These are phyloP conservation scores for Naso thynnoides DNA, from an alignment of 2,797 vertebrate genomes.

Conservation along the genomic window DNA sequence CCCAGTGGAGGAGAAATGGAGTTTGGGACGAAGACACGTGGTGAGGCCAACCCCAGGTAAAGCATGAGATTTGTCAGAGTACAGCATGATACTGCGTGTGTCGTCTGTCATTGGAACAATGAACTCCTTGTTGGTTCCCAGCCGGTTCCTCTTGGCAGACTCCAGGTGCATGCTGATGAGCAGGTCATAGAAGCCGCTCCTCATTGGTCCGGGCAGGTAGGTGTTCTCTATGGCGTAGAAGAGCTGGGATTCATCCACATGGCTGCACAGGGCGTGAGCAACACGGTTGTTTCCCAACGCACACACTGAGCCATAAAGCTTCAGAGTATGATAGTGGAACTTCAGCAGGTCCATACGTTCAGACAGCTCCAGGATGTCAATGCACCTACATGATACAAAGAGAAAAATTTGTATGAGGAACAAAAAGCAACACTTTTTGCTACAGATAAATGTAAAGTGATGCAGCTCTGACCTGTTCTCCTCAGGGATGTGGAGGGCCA, in stretches of 20 bases:
- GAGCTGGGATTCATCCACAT: conserved; percentile 94
- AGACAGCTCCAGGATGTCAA: conserved; percentile 95
- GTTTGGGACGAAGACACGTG: conserved; percentile 91
- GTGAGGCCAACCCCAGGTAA: conserved; percentile 92
- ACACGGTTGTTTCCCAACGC: conserved; percentile 97
- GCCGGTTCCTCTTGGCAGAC: conserved; percentile 91
- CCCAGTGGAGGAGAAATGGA: conserved; percentile 90
- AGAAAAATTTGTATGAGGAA: neutral
- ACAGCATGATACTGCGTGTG: conserved; percentile 90
- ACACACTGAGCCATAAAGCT: conserved; percentile 93
- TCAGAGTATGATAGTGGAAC: conserved; percentile 94
- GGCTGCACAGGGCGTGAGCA: conserved; percentile 94
- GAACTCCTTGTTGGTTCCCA: conserved; percentile 95
- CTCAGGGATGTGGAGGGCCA: conserved; percentile 95
- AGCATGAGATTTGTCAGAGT: conserved; percentile 85
- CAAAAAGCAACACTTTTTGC: neutral
- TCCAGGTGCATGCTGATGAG: conserved; percentile 97
- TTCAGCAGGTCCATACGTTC: conserved; percentile 90
- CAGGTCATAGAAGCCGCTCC: conserved; percentile 94
- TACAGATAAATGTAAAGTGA: conserved; percentile 1
- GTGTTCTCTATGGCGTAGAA: conserved; percentile 93
- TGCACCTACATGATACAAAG: conserved; percentile 83
- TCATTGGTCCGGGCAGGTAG: conserved; percentile 91
- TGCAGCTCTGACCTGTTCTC: conserved; percentile 88
- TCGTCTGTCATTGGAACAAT: conserved; percentile 93